Evolutionary conservation across 2,888 invertebrate species (phyloP), one percentile per base, ranked within the genome.

Genomic region (Yponomeuta malinellus): DNA sequence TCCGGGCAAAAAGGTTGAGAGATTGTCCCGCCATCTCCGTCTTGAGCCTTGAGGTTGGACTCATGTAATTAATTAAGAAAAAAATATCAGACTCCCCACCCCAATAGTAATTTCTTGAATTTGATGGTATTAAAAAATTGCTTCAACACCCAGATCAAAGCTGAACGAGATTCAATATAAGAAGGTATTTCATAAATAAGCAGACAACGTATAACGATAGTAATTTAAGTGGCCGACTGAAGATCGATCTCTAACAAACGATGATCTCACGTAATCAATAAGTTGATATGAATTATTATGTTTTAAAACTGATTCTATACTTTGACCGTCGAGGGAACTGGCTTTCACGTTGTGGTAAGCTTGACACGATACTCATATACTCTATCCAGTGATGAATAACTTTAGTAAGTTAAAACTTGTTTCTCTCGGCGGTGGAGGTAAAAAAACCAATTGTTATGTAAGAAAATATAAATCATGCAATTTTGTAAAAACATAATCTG

Each of bases 201-300:
- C 1, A 29, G 65, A 65, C 29, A 43, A 43, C 2, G 66, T 67
- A 33, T 67, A 68, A 52, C 48, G 52, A 68, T 68, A 68, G 48
- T 52, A 68, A 67, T 68, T 23, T 68, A 68, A 68, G 68, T 29
- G 9, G 74, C 82, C 80, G 88, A 89, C 89, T 89, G 89, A 89
- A 84, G 79, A 83, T 82, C 83, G 89, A 89, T 89, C 89, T 89
- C 89, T 81, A 80, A 79, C 81, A 79, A 79, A 83, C 81, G 81
- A 83, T 87, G 89, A 89, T 89, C 89, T 89, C 89, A 89, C 78
- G 78, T 84, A 80, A 85, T 78, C 84, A 80, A 52, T 68, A 68
- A 68, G 68, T 48, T 68, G 29, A 48, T 68, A 10, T 68, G 68
- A 52, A 67, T n/a, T 59, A 15, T 59, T 59, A 59, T 59, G 8